Evolutionary conservation across 2,113 vertebrate species (phyloP).

Genomic region (Serinus canaria): DNA sequence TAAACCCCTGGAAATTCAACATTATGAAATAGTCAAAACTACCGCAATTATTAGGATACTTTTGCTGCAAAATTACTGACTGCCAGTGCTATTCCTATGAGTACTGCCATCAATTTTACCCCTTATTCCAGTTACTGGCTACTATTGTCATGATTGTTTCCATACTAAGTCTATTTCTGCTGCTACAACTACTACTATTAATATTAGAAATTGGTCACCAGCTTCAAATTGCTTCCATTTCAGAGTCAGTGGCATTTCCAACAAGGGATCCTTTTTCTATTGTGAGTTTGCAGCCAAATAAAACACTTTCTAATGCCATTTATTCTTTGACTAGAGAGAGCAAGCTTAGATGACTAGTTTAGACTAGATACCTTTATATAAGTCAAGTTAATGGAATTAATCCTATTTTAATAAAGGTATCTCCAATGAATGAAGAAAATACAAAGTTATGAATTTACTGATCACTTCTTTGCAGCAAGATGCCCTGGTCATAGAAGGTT

Average conservation of each 20-base stretch:
- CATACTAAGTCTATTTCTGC: neutral
- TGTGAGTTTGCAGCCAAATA: accelerated
- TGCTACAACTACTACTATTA: neutral
- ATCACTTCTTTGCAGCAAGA: neutral
- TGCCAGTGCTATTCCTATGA: neutral
- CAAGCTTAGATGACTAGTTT: neutral
- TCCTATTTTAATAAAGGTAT: neutral
- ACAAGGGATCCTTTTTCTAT: neutral
- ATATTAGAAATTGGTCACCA: neutral
- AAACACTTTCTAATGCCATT: neutral
- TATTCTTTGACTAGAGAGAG: neutral
- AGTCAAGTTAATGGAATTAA: neutral
- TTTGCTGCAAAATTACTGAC: neutral
- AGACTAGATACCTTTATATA: neutral
- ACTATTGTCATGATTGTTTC: neutral
- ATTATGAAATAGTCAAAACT: neutral
- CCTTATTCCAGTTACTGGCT: neutral
- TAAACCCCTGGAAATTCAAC: neutral
- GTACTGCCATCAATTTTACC: neutral
- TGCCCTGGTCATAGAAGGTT: neutral
- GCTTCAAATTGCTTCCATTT: neutral
- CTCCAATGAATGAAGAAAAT: neutral
- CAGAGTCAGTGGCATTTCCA: neutral
- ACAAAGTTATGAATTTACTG: neutral
- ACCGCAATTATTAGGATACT: neutral